Conservation (phyloP, 1,140 invertebrate species). For the Adoxophyes honmai region DNA sequence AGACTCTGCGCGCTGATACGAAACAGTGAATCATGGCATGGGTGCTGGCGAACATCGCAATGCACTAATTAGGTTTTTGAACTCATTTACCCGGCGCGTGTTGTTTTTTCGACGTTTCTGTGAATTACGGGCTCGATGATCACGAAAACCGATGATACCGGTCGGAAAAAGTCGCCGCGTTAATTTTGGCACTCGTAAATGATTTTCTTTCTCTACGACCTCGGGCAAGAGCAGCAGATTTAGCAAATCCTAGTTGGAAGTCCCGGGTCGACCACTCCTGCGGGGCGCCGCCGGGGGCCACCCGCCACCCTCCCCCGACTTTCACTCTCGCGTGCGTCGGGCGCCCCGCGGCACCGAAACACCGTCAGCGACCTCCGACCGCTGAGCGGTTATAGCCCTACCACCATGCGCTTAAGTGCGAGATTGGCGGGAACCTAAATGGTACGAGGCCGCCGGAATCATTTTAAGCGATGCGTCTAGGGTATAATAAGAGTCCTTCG, state of each 20-base stretch:
- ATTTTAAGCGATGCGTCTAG: slow-evolving; percentile 59
- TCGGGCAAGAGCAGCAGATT: slow-evolving; percentile 66
- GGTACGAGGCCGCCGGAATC: slow-evolving; percentile 61
- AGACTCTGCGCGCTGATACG: slow-evolving; percentile 28
- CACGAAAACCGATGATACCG: too few species aligned
- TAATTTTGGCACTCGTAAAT: too few species aligned
- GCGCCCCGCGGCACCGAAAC: slow-evolving; percentile 44
- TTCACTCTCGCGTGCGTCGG: slow-evolving; percentile 69
- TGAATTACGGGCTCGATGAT: too few species aligned
- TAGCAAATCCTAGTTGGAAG: slow-evolving; percentile 67
- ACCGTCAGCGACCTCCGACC: slow-evolving; percentile 35
- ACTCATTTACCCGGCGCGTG: slow-evolving; percentile 3
- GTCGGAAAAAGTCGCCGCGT: too few species aligned
- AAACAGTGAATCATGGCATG: slow-evolving; percentile 21
- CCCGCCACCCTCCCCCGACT: slow-evolving; percentile 59
- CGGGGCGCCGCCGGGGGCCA: slow-evolving; percentile 57
- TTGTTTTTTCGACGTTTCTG: too few species aligned
- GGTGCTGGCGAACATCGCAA: background rate
- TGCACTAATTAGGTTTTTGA: slow-evolving; percentile 28
- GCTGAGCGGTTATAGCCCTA: slow-evolving; percentile 34
- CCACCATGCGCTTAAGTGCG: slow-evolving; percentile 29
- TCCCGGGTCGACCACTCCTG: slow-evolving; percentile 69
- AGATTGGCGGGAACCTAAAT: slow-evolving; percentile 39
- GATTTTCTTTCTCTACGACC: slow-evolving; percentile 37
- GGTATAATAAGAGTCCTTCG: slow-evolving; percentile 54